Evolutionary conservation across 1,140 invertebrate genomes (phyloP).

Genomic region (Macrobrachium rosenbergii): DNA sequence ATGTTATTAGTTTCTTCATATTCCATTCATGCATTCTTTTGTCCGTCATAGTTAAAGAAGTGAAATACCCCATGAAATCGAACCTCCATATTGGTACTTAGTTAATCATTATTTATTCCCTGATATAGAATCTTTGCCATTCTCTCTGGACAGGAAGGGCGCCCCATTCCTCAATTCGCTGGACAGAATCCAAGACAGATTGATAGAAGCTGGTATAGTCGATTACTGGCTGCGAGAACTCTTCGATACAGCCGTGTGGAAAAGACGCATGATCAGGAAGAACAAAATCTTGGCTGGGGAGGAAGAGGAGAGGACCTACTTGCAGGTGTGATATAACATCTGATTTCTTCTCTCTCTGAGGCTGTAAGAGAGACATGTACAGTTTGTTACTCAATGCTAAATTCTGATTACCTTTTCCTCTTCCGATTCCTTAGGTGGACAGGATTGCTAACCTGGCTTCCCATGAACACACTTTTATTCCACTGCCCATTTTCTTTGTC

Average conservation of each 20-base stretch:
- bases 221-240: conserved; percentile 41
- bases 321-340: neutral
- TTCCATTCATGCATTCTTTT: too few relatives aligned
- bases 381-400: neutral
- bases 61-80: too few relatives aligned
- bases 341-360: neutral
- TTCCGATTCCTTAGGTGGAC: too few relatives aligned
- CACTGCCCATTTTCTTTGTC: neutral
- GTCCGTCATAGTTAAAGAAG: too few relatives aligned
- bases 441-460: neutral
- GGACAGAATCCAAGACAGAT: conserved; percentile 39
- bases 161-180: conserved; percentile 39
- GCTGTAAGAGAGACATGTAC: neutral
- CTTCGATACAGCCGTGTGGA: conserved; percentile 27
- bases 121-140: too few relatives aligned
- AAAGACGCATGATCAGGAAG: neutral
- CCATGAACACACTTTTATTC: neutral
- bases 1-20: too few relatives aligned
- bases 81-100: too few relatives aligned
- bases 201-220: conserved; percentile 36
- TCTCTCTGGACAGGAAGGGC: conserved; percentile 23
- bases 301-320: neutral
- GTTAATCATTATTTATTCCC: too few relatives aligned
- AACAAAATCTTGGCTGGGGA: neutral
- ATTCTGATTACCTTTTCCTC: too few relatives aligned